Base-by-base conservation (phyloP, 2,888 invertebrate genomes). In the Chydorus sphaericus region DNA sequence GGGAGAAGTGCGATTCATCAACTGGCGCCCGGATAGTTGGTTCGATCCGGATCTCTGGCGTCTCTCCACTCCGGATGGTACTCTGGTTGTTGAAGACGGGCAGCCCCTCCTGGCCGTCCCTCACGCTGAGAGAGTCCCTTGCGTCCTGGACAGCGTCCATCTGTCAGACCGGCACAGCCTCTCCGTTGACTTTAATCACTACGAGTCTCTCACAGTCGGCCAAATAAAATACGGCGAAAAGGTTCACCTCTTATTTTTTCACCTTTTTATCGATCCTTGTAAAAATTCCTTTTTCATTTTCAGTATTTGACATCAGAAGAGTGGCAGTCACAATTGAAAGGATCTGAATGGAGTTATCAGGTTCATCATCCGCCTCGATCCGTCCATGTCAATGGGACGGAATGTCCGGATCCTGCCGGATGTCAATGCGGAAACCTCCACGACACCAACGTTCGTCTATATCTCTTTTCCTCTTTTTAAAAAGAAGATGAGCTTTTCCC, bases 41-140 rank as follows among this genome's bases (percentile, higher is more conserved):
- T 44, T 44, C 26, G 26, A 44, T 44, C 44, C 44, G 14, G 44
- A 44, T 44, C 44, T 14, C 28, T 44, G 44, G 44, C 44, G 28
- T 23, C 23, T 44, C 26, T 10, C 44, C 44, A 28, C 23, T 6
- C 14, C 44, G n/a, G 44, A 44, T 44, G 44, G 44, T 14, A 44
- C 26, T 14, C 10, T 44, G 14, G n/a, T 44, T 44, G n/a, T n/a
- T n/a, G n/a, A n/a, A n/a, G n/a, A n/a, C n/a, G 26, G 11, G 11
- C 44, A 44, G 18, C 44, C 44, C 5, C n/a, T n/a, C n/a, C 14
- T 44, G 26, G 44, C 44, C 26, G 28, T 44, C 18, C 44, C 44
- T 5, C 44, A 44, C n/a, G 23, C 44, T 10, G 44, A 44, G 10
- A 44, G 44, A 26, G 28, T 44, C 18, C 44, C 44, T 20, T 44